Base-by-base conservation (phyloP, 2,113 vertebrate species). In the Seriola aureovittata region DNA sequence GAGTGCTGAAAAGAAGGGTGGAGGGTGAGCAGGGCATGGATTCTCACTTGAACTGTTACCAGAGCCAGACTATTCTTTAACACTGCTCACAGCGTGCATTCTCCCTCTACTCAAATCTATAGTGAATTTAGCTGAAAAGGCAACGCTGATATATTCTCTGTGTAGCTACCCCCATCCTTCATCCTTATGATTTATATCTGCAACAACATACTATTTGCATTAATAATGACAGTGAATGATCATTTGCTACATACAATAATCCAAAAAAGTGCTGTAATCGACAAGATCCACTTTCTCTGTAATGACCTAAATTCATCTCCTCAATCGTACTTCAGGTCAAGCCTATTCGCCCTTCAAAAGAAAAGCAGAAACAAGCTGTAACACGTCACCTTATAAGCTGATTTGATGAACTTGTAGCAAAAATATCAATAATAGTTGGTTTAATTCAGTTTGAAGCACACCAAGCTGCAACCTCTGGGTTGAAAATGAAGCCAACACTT, bases 1-100 rank as follows among this genome's bases (percentile, higher is more conserved):
- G 87, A 87, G 87, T 88, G 90, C 8, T 88, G 87, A 91, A 91
- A 93, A 83, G 85, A 46, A 29, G 12, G 16, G 54, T 32, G 38
- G 17, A 23, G 57, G 25, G 25, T 38, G 57, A 50, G 60, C n/a
- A 60, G 32, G 76, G 72, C 38, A 32, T 3, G 1, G 46, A 63
- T 52, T 83, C 54, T 52, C 16, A 16, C 62, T 80, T 65, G 23
- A 82, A 78, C 57, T 75, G 19, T 71, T 83, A 75, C 58, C 75
- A 84, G 60, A 79, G 29, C 13, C 32, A 74, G n/a, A 14, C 75
- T 80, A 19, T 23, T 72, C 44, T 82, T 82, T 14, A 19, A 63
- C 68, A 54, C 21, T 42, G 46, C 57, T 83, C 50, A 68, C 48
- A 64, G 29, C 46, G 59, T 50, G 19, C 3, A 54, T 52, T 84